These are phyloP conservation scores for Zaprionus bogoriensis DNA, from an alignment of 2,888 invertebrate genomes.

Conservation along the genomic window DNA sequence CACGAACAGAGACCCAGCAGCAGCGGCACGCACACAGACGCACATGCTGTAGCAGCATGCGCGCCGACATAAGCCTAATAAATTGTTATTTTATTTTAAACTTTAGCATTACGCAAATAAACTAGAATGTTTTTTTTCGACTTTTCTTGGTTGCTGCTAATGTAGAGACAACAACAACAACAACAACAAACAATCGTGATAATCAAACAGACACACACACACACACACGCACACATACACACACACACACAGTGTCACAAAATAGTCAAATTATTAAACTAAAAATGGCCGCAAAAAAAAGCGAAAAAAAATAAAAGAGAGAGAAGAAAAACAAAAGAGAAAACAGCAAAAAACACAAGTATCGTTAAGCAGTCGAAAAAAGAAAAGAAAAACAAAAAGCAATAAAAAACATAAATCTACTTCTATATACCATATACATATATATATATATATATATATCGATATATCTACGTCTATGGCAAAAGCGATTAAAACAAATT, in stretches of 20 bases:
- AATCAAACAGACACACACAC: constrained; percentile 39
- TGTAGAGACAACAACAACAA: constrained; percentile 32
- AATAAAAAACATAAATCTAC: not conserved
- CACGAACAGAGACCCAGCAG: constrained; percentile 13
- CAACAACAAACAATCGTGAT: constrained; percentile 62
- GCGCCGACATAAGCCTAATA: constrained; percentile 59
- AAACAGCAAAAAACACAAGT: constrained; percentile 37
- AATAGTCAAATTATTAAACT: constrained; percentile 67
- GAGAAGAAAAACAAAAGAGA: constrained; percentile 38
- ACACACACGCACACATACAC: constrained; percentile 23
- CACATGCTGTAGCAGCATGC: constrained; percentile 55
- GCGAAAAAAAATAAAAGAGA: constrained; percentile 1
- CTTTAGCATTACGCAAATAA: constrained; percentile 47
- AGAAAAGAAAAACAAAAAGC: constrained; percentile 5
- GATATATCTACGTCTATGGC: no score
- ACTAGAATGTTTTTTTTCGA: constrained; percentile 19
- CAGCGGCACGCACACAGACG: constrained; percentile 17
- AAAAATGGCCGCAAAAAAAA: constrained; percentile 53
- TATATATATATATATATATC: constrained; percentile 3
- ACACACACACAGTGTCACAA: constrained; percentile 57
- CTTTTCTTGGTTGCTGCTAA: constrained; percentile 44
- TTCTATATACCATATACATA: constrained; percentile 1
- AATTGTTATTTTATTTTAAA: constrained; percentile 76
- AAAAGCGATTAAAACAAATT: constrained; percentile 48
- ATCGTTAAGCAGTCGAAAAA: constrained; percentile 40